A percentile compares a stretch with the other conserved stretches of the same genome.
phyloP scores from a whole-genome alignment of 2,113 vertebrate species.

The Cyprinodon tularosa region DNA sequence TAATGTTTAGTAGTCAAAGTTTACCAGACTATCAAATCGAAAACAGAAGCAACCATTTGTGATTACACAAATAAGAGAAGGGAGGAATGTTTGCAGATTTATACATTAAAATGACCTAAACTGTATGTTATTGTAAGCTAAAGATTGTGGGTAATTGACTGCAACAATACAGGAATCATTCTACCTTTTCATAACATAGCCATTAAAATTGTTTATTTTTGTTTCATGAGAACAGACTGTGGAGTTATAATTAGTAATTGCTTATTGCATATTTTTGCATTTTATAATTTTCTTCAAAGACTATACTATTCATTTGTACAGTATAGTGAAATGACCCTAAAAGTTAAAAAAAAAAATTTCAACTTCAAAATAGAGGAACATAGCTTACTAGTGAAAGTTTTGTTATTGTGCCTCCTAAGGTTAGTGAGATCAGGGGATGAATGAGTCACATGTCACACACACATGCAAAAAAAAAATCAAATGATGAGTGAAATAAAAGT shows the following conservation, averaged over 20 bases:
- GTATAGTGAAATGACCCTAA: not conserved
- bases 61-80: not conserved
- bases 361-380: not conserved
- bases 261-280: not conserved
- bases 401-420: constrained; percentile 32
- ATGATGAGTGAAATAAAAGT: constrained; percentile 68
- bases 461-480: constrained; percentile 41
- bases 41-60: not conserved
- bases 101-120: not conserved
- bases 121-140: not conserved
- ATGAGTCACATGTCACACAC: constrained; percentile 25
- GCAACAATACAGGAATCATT: no score
- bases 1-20: not conserved
- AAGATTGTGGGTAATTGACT: no score
- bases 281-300: no score
- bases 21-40: not conserved
- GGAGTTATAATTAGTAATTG: no score
- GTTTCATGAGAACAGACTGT: no score
- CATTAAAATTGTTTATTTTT: not conserved
- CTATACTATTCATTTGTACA: not conserved
- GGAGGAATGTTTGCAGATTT: not conserved
- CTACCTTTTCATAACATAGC: no score
- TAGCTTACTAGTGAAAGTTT: constrained; percentile 18
- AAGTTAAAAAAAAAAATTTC: not conserved
- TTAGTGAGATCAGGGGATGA: constrained; percentile 39